Conservation (phyloP, 2,113 vertebrate genomes). For the Microcebus lehilahytsara region DNA sequence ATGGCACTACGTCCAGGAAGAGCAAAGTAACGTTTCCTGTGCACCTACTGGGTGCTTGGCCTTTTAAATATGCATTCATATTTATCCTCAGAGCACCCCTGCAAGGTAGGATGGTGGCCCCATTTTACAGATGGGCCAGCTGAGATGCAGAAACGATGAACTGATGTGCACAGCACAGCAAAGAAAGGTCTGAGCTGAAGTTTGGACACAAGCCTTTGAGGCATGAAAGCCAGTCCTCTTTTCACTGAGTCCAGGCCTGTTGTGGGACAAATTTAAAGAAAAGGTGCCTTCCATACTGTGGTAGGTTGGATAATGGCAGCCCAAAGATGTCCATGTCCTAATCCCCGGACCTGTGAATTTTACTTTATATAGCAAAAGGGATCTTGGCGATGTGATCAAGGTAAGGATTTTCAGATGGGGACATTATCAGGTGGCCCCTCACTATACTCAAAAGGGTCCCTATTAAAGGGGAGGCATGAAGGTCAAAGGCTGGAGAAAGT, state of each 20-base stretch:
- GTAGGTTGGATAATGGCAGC: background rate
- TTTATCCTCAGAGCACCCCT: background rate
- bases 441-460: background rate
- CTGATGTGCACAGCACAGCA: background rate
- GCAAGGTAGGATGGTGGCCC: background rate
- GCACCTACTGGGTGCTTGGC: background rate
- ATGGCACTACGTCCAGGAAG: background rate
- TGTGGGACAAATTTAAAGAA: background rate
- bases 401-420: background rate
- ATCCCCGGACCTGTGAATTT: background rate
- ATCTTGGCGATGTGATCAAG: background rate
- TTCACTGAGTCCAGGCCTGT: background rate
- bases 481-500: background rate
- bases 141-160: slow-evolving; percentile 1
- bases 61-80: background rate
- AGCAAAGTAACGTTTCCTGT: background rate
- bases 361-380: background rate
- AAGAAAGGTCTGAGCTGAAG: background rate
- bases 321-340: background rate
- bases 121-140: background rate
- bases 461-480: background rate
- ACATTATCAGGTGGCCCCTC: background rate
- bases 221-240: background rate
- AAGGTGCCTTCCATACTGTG: background rate
- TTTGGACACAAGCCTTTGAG: background rate